These are phyloP conservation scores for Guaruba guarouba DNA, from an alignment of 2,113 vertebrate genomes.

Conservation along the genomic window DNA sequence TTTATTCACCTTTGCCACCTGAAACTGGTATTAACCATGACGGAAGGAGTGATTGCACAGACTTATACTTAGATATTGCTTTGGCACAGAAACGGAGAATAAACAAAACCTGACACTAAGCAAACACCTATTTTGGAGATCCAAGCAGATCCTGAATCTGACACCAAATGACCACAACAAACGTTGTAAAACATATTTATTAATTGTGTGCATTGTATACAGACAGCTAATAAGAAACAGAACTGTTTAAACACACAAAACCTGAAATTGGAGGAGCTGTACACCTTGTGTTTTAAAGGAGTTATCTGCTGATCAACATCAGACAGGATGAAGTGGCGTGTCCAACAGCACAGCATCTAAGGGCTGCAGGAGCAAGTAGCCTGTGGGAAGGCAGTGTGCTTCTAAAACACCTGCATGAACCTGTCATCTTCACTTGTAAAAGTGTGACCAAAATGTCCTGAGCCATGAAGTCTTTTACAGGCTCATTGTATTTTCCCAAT, in stretches of 20 bases:
- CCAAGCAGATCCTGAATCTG: not conserved
- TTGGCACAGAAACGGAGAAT: not conserved
- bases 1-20: conserved; percentile 24
- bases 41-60: not conserved
- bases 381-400: not conserved
- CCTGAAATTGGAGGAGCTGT: not conserved
- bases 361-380: not conserved
- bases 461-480: not conserved
- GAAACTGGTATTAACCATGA: conserved; percentile 25
- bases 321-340: not conserved
- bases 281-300: not conserved
- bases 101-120: not conserved
- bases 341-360: not conserved
- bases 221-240: not conserved
- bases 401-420: not conserved
- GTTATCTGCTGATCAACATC: not conserved
- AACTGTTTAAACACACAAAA: not conserved
- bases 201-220: not conserved
- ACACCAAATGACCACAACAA: not conserved
- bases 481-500: not conserved
- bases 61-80: not conserved
- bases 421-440: not conserved
- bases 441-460: not conserved
- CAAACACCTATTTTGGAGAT: not conserved
- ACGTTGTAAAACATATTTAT: not conserved